Evolutionary conservation across 2,888 invertebrate genomes (phyloP).

Genomic region (Lingula anatina): DNA sequence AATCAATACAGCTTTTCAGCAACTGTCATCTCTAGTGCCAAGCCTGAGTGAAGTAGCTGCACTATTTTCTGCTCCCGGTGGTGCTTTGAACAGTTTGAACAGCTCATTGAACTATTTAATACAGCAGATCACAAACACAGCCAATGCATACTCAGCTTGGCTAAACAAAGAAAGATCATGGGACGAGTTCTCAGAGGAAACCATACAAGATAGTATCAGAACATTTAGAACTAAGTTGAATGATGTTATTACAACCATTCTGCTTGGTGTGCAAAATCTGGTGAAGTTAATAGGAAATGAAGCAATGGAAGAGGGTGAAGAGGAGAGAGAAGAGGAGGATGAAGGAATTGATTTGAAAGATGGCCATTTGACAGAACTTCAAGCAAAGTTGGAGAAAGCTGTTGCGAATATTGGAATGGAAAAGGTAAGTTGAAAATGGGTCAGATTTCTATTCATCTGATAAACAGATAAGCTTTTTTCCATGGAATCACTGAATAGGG

Average conservation of each 20-base stretch:
- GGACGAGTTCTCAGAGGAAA: neutral
- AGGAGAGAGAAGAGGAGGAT: conserved; percentile 55
- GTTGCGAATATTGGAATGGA: conserved; percentile 1
- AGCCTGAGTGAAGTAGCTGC: conserved; percentile 7
- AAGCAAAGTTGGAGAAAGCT: conserved; percentile 1
- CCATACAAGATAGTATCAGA: neutral
- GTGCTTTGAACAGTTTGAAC: conserved; percentile 14
- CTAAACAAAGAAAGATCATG: neutral
- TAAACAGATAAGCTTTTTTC: too few relatives aligned
- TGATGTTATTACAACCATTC: conserved; percentile 55
- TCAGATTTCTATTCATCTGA: too few relatives aligned
- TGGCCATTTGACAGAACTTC: conserved; percentile 1
- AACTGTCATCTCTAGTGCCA: neutral
- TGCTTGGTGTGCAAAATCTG: conserved; percentile 61
- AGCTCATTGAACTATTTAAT: conserved; percentile 17
- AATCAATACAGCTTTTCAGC: neutral
- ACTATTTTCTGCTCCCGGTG: conserved; percentile 15
- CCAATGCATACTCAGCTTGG: conserved; percentile 14
- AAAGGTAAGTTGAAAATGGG: conserved; percentile 5
- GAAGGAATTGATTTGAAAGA: conserved; percentile 49
- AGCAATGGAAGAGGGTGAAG: conserved; percentile 38
- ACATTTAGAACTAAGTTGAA: conserved; percentile 43
- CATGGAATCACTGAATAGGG: too few relatives aligned
- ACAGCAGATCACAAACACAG: conserved; percentile 10
- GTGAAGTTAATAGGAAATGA: conserved; percentile 55